These are phyloP conservation scores for Cyclophora punctaria DNA, from an alignment of 2,888 invertebrate species.

Conservation along the genomic window DNA sequence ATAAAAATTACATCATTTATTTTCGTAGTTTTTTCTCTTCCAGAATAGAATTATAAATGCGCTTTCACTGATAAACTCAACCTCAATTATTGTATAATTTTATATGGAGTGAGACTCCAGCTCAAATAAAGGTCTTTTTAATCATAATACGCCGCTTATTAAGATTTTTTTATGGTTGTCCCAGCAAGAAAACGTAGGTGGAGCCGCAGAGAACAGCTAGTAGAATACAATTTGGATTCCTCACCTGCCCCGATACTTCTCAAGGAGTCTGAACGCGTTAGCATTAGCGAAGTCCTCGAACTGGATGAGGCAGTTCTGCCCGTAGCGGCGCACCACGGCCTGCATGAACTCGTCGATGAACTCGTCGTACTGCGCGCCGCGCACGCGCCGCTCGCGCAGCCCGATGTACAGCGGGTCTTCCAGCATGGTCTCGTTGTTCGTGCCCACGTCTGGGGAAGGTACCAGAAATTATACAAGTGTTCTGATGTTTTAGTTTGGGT, in stretches of 20 bases:
- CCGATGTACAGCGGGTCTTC: slow-evolving; percentile 98
- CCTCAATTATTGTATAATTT: no score
- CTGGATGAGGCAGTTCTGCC: slow-evolving; percentile 89
- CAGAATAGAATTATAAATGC: no score
- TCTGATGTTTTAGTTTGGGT: no score
- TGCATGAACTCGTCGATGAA: slow-evolving; percentile 98
- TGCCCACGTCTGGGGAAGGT: slow-evolving; percentile 83
- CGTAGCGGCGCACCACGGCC: slow-evolving; percentile 88
- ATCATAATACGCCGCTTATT: no score
- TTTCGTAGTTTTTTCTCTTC: no score
- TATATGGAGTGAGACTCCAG: no score
- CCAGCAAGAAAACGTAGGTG: no score
- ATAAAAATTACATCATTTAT: no score
- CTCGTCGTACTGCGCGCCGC: slow-evolving; percentile 90
- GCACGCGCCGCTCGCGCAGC: slow-evolving; percentile 86
- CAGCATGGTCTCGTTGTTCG: slow-evolving; percentile 88
- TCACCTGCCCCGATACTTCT: slow-evolving; percentile 89
- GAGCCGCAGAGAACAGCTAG: background rate
- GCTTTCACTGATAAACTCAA: no score
- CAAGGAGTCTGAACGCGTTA: slow-evolving; percentile 95
- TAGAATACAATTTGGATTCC: slow-evolving; percentile 13
- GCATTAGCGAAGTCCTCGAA: slow-evolving; percentile 99
- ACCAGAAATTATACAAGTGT: no score
- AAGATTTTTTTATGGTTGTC: no score
- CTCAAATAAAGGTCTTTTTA: no score